Base-by-base conservation (phyloP, 2,113 vertebrate genomes). In the Muscicapa adusta region DNA sequence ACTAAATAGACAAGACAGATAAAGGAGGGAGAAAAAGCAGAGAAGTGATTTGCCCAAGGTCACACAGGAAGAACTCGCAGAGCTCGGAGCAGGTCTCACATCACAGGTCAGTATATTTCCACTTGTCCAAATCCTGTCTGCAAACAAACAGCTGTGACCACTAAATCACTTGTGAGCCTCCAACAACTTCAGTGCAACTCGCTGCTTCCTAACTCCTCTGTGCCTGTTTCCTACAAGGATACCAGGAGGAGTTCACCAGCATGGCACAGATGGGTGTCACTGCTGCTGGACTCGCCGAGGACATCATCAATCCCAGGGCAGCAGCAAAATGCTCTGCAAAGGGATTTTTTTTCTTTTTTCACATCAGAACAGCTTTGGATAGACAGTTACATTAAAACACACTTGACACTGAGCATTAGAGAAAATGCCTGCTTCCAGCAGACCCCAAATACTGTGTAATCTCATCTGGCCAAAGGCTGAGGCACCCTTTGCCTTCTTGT, bases 1-100 rank as follows among this genome's bases (percentile, higher is more conserved):
- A 62, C 81, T 91, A 56, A 88, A 88, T 26, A 94, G 95, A 85
- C 81, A 85, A 74, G 87, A 48, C 28, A 93, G 91, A 96, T 91
- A 95, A 88, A 83, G 94, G 38, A 75, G 33, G 54, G 74, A 91
- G 74, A 45, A 57, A 79, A 91, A 87, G 62, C 84, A 85, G 89
- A 77, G 82, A 74, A 93, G 34, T 33, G 47, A 73, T 74, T 94
- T 91, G 94, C 51, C 48, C 85, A 85, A 42, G 74, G 87, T 91
- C 66, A 94, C 58, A 76, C 12, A 79, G 72, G 60, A 93, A 87
- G 87, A 94, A 70, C 47, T 81, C 50, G 26, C 71, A 91, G 66
- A 81, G 47, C 75, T 61, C 10, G 2, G 57, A 94, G 73, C 14
- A 72, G 42, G 67, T 72, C 89, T 91, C 93, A 82, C 50, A 70